phyloP scores from a whole-genome alignment of 2,113 vertebrate species.

The Brachirus orientalis region DNA sequence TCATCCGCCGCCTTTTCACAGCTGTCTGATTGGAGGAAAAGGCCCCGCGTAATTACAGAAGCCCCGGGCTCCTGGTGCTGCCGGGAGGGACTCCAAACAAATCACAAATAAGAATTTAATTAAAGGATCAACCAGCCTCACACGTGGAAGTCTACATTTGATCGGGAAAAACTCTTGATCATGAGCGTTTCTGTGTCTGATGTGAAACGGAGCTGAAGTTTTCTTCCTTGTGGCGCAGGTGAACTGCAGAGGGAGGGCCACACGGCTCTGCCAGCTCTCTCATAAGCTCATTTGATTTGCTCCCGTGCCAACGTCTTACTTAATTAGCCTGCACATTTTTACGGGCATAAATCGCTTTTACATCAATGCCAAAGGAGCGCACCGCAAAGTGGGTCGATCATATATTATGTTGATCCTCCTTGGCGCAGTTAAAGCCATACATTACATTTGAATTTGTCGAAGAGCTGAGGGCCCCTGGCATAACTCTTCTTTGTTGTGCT shows the following conservation, averaged over 20 bases:
- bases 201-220: slow-evolving; percentile 33
- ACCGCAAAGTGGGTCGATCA: slow-evolving; percentile 78
- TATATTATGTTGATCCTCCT: slow-evolving; percentile 78
- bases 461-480: slow-evolving; percentile 60
- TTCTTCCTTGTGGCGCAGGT: slow-evolving; percentile 41
- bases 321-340: slow-evolving; percentile 79
- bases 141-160: slow-evolving; percentile 1
- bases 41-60: slow-evolving; percentile 56
- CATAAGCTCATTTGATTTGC: slow-evolving; percentile 77
- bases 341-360: slow-evolving; percentile 76
- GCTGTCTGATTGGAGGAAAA: slow-evolving; percentile 58
- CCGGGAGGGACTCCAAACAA: slow-evolving; percentile 37
- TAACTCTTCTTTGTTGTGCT: slow-evolving; percentile 79
- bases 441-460: slow-evolving; percentile 76
- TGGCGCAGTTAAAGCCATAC: slow-evolving; percentile 72
- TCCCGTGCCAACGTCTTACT: slow-evolving; percentile 73
- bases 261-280: slow-evolving; percentile 57
- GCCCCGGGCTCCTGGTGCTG: slow-evolving; percentile 22
- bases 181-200: background rate
- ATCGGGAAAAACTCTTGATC: background rate
- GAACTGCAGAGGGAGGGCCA: slow-evolving; percentile 20
- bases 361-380: slow-evolving; percentile 70
- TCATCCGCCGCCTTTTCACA: slow-evolving; percentile 51
- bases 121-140: slow-evolving; percentile 45
- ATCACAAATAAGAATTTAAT: slow-evolving; percentile 65